These are phyloP conservation scores for Galerucella pusilla DNA, from an alignment of 2,888 invertebrate species.

Conservation along the genomic window DNA sequence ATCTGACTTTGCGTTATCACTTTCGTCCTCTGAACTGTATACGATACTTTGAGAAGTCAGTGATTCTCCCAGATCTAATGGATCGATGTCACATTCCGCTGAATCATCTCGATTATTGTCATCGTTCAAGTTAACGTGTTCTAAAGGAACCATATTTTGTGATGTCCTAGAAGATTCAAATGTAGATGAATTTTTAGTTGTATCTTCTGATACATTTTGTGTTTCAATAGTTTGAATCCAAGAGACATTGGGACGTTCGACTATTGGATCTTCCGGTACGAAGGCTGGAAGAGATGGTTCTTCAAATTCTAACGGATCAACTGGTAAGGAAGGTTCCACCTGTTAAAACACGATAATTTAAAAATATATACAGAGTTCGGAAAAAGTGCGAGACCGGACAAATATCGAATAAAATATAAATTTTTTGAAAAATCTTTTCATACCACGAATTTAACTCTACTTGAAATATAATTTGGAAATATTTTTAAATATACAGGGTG, in stretches of 20 bases:
- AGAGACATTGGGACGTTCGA: background rate
- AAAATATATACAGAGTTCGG: too few relatives aligned
- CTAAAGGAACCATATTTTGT: constrained; percentile 40
- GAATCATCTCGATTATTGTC: constrained; percentile 37
- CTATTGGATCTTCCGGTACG: background rate
- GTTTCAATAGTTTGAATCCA: background rate
- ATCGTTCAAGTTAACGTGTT: constrained; percentile 42
- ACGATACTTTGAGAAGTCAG: constrained; percentile 14
- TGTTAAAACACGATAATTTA: background rate
- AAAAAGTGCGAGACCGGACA: too few relatives aligned
- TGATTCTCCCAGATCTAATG: constrained; percentile 41
- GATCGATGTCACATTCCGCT: constrained; percentile 43
- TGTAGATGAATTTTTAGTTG: background rate
- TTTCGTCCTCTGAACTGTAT: constrained; percentile 46
- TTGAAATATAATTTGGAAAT: too few relatives aligned
- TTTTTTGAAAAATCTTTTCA: too few relatives aligned
- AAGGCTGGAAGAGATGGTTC: background rate
- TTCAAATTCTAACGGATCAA: background rate
- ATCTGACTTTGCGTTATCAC: constrained; percentile 30
- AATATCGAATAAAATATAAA: too few relatives aligned
- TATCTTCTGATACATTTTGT: background rate
- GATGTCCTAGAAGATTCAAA: background rate
- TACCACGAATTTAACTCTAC: too few relatives aligned
- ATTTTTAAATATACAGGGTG: too few relatives aligned
- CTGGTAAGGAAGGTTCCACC: background rate